phyloP scores from a whole-genome alignment of 1,140 invertebrate species.

The Orchestia grillus region DNA sequence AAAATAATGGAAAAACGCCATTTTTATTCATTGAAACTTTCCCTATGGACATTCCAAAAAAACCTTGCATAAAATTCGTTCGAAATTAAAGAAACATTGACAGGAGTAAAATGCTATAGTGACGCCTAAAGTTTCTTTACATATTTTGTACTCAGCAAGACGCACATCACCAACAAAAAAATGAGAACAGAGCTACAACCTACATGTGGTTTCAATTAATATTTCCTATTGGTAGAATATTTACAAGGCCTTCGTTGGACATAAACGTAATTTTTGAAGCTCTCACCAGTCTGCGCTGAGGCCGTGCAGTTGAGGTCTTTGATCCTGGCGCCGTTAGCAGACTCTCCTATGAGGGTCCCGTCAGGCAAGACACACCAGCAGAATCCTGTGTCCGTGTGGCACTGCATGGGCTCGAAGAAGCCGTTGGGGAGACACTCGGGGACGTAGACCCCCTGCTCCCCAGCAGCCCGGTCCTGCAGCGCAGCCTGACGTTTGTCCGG shows the following conservation, averaged over 20 bases:
- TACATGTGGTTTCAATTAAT: neutral
- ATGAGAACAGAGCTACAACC: neutral
- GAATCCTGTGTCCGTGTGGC: slow-evolving; percentile 65
- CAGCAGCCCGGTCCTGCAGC: slow-evolving; percentile 52
- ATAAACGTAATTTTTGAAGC: neutral
- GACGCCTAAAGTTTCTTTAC: neutral
- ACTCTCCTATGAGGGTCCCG: slow-evolving; percentile 59
- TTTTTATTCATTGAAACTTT: too few species aligned
- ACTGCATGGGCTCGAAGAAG: slow-evolving; percentile 63
- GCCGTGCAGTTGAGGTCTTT: slow-evolving; percentile 19
- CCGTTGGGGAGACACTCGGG: slow-evolving; percentile 63
- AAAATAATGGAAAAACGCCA: too few species aligned
- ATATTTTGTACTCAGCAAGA: neutral
- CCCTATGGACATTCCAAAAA: neutral
- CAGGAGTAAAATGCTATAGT: neutral
- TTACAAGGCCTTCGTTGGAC: neutral
- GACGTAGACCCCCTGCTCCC: slow-evolving; percentile 59
- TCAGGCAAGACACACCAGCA: slow-evolving; percentile 65
- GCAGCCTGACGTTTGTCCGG: slow-evolving; percentile 57
- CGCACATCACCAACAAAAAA: neutral
- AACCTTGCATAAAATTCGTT: neutral
- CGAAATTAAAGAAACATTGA: neutral
- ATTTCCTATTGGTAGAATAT: neutral
- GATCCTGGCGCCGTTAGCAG: slow-evolving; percentile 30
- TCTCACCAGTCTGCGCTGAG: neutral